Base-by-base conservation (phyloP, 2,797 vertebrate genomes). In the Lutjanus argentimaculatus region DNA sequence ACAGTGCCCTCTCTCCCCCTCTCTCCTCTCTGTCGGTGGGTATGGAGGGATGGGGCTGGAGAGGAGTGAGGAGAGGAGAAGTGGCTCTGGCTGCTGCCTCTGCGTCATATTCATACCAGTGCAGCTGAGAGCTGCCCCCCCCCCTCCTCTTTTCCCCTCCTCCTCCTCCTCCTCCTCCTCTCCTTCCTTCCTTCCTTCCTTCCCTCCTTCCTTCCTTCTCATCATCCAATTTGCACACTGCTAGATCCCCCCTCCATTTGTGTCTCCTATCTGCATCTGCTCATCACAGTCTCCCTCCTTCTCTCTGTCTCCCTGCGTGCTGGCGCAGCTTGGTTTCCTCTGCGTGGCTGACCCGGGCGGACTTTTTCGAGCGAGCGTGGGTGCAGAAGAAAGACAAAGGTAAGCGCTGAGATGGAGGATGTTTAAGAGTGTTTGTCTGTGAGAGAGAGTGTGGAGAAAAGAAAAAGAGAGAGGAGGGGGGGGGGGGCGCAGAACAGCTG, bases 101-200 rank as follows among this genome's bases (percentile, higher is more conserved):
- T 96, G 95, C 95, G 95, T 96, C 95, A 96, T 95, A 95, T 95
- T 95, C 93, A 95, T 95, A 95, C 95, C 94, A 95, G 93, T 92
- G 92, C 94, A 95, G 93, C 91, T 89, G 88, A 93, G 89, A 91
- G 85, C 88, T 84, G 79, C 92, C 92, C 91, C 81, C 85, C 79
- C 45, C 13, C 57, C 75, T 58, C 56, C 62, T 42, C 43, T 51
- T 71, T 84, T 25, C 52, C 58, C 64, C 52, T 17, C 86, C 77
- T 72, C 85, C 68, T 70, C 71, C 85, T 74, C 79, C 75, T 70
- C 86, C 77, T 72, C 85, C 68, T 70, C 71, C 85, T 74, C 79
- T 73, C 68, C 79, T 71, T 72, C 55, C 82, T 63, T 89, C 88
- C 75, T 85, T 77, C 83, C 85, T 85, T 84, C 84, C 80, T 83